These are phyloP conservation scores for Patiria pectinifera DNA, from an alignment of 53 echinoderm and acorn worm genomes.

Conservation along the genomic window DNA sequence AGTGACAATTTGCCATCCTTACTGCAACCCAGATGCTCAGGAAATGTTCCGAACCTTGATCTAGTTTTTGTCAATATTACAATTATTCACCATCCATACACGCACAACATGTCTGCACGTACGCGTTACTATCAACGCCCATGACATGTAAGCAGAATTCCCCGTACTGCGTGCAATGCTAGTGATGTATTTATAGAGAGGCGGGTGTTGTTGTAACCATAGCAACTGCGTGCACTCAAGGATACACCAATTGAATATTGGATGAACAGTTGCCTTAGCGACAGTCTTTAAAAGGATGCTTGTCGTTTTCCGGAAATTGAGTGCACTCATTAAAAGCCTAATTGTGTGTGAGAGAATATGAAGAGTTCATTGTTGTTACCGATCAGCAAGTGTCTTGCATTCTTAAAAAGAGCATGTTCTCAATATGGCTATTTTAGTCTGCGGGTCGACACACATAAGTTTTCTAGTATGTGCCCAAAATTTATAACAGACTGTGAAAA, in stretches of 20 bases:
- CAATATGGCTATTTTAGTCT: too few species aligned
- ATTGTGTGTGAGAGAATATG: neutral
- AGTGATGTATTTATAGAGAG: constrained; percentile 9
- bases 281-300: neutral
- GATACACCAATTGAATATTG: constrained; percentile 7
- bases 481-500: too few species aligned
- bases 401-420: too few species aligned
- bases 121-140: neutral
- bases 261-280: neutral
- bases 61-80: neutral
- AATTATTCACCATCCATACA: neutral
- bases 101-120: neutral
- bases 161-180: neutral
- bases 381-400: too few species aligned
- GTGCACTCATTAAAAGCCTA: neutral
- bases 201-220: constrained; percentile 53
- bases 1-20: neutral
- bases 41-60: neutral
- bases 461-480: too few species aligned
- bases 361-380: neutral
- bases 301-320: neutral
- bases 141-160: neutral
- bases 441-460: too few species aligned
- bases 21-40: neutral
- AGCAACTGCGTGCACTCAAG: constrained; percentile 22